A percentile compares a stretch with the other conserved stretches of the same genome.
These are phyloP conservation scores for Xerus rutilus DNA, from an alignment of 2,797 vertebrate species.

Conservation along the genomic window DNA sequence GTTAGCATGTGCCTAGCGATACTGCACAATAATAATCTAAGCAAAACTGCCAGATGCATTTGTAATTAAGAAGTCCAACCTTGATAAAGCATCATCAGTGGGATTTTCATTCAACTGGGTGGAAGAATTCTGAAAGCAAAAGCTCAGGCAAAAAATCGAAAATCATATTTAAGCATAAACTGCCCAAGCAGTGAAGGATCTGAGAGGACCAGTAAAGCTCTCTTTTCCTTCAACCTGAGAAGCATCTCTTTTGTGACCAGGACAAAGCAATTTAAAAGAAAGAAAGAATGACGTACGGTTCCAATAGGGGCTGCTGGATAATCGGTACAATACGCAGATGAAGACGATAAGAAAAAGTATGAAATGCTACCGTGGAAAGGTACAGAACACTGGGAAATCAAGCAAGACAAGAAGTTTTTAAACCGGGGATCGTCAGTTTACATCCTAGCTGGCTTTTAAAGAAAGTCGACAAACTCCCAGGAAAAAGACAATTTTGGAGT, in stretches of 20 bases:
- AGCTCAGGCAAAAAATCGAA: background rate
- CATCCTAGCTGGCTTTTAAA: background rate
- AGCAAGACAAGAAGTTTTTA: background rate
- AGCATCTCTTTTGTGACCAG: background rate
- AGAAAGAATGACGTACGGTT: background rate
- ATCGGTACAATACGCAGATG: background rate
- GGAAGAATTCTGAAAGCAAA: background rate
- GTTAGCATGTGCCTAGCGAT: background rate
- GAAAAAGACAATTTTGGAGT: background rate
- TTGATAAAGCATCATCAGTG: background rate
- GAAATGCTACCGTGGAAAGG: background rate
- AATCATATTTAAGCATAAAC: slow-evolving; percentile 45
- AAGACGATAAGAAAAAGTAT: background rate
- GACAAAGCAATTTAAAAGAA: background rate
- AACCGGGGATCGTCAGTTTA: background rate
- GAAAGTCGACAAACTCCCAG: slow-evolving; percentile 45
- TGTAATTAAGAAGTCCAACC: slow-evolving; percentile 31
- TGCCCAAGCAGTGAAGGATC: background rate
- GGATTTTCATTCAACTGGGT: background rate
- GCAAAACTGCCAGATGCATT: slow-evolving; percentile 40
- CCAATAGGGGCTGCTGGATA: background rate
- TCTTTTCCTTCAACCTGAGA: background rate
- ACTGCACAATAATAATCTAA: background rate
- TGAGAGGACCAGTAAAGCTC: background rate
- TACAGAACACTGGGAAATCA: background rate